phyloP scores from a whole-genome alignment of 1,140 invertebrate species.

The Triops cancriformis region DNA sequence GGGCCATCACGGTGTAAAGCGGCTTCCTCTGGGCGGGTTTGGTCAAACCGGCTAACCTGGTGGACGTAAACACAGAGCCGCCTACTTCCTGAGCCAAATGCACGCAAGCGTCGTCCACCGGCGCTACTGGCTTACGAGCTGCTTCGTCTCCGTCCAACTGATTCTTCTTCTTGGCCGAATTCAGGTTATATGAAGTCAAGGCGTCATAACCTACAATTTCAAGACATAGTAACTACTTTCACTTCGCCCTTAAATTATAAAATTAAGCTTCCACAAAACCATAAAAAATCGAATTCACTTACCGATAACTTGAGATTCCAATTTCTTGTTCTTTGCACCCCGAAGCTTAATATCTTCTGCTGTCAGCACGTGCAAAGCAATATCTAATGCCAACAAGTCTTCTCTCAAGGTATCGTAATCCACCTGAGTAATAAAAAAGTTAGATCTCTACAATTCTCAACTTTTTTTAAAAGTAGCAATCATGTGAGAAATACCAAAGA shows the following conservation, averaged over 20 bases:
- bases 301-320: constrained; percentile 2
- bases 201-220: neutral
- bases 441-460: neutral
- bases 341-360: neutral
- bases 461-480: neutral
- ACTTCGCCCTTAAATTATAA: too few relatives aligned
- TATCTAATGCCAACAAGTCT: neutral
- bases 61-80: neutral
- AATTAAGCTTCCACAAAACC: too few relatives aligned
- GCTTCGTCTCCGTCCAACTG: neutral
- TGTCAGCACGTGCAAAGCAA: neutral
- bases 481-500: neutral
- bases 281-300: neutral
- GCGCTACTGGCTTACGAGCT: neutral
- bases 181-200: neutral
- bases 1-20: neutral
- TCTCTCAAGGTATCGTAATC: neutral
- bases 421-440: neutral
- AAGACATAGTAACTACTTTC: neutral
- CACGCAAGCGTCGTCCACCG: neutral
- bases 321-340: neutral
- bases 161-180: constrained; percentile 1
- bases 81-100: neutral
- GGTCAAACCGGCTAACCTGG: neutral
- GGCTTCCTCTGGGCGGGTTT: neutral